Base-by-base conservation (phyloP, 1,140 invertebrate species). In the Drosophila gunungcola region DNA sequence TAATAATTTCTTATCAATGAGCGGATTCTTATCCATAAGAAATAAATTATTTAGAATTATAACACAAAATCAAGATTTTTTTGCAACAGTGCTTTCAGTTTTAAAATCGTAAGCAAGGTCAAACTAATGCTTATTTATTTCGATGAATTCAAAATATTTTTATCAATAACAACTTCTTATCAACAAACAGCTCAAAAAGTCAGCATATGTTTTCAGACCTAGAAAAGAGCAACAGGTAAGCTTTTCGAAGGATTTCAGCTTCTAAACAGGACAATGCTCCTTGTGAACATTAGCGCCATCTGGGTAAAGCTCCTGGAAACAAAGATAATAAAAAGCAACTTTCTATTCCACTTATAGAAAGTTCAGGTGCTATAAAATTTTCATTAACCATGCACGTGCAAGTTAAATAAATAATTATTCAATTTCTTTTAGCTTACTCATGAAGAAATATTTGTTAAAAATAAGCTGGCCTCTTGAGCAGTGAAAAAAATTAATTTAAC, bases 171-270 rank as follows among this genome's bases (percentile, higher is more conserved):
- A 10, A 7, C 5, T 48, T 5, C 12, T n/a, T 48, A 29, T 48
- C 45, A 48, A 48, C n/a, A 27, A 29, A 25, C n/a, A 2, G 16
- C 16, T 21, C 16, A 21, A 6, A 3, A 43, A 36, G 7, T 25
- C n/a, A 45, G 45, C 11, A 16, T 36, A n/a, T 61, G 55, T 43
- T 27, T 43, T 0, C 36, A 29, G 29, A 34, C 27, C n/a, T 7
- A 4, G n/a, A n/a, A 38, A 29, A 49, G 12, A 0, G 74, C 79
- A 82, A 86, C 83, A 88, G 56, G 83, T 86, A 25, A 51, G 38
- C 32, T 65, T 41, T 53, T 27, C 27, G 11, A 55, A 80, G 82
- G 79, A 73, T 53, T 42, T 12, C 9, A n/a, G 9, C 5, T 60
- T 46, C 75, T 84, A 72, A 83, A 48, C 60, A 43, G 48, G 16